phyloP scores from a whole-genome alignment of 2,888 invertebrate species.

The Zootermopsis nevadensis region DNA sequence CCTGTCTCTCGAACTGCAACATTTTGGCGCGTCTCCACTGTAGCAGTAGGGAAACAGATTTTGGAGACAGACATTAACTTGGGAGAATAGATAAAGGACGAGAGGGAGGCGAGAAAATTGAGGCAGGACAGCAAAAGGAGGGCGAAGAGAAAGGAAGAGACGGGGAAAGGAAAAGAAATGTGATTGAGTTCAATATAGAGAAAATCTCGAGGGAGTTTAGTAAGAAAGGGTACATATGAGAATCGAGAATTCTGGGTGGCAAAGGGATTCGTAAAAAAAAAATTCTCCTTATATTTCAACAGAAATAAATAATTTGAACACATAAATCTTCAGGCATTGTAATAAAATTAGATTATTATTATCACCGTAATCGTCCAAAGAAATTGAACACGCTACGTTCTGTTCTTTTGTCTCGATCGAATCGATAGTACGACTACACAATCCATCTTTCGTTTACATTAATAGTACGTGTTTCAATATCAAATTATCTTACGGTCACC shows the following conservation, averaged over 20 bases:
- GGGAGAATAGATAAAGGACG: constrained; percentile 18
- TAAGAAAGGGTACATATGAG: background rate
- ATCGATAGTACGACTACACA: too few species aligned
- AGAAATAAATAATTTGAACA: too few species aligned
- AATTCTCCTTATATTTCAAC: too few species aligned
- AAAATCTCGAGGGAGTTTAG: constrained; percentile 31
- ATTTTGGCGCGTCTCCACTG: constrained; percentile 48
- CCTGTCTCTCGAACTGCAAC: constrained; percentile 37
- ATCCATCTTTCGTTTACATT: too few species aligned
- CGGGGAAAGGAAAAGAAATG: constrained; percentile 35
- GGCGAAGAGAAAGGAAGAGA: background rate
- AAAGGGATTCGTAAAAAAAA: background rate
- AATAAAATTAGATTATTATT: too few species aligned
- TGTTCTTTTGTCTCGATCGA: too few species aligned
- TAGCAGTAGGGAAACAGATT: constrained; percentile 30
- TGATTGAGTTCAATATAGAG: constrained; percentile 40
- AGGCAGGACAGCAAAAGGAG: background rate
- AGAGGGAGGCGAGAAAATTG: background rate
- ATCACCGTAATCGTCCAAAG: too few species aligned
- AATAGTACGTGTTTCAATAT: too few species aligned
- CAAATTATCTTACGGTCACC: too few species aligned
- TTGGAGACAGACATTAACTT: constrained; percentile 41
- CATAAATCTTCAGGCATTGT: too few species aligned
- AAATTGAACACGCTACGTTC: too few species aligned
- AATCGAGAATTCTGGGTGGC: background rate